phyloP scores from a whole-genome alignment of 1,140 invertebrate genomes.

The Stratiolaelaps scimitus region DNA sequence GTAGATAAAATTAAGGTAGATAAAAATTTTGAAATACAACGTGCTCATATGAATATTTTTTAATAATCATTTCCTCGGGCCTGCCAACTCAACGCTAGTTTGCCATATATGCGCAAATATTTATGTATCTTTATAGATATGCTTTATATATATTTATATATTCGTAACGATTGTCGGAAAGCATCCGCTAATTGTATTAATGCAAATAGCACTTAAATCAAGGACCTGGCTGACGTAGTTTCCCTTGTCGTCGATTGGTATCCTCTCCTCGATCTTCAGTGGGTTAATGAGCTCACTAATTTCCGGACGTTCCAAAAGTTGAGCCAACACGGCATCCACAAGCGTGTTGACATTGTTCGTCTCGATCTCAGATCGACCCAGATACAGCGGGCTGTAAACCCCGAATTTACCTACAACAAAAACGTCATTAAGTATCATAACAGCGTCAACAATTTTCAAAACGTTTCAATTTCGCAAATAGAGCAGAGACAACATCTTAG shows the following conservation, averaged over 20 bases:
- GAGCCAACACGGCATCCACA: conserved; percentile 1
- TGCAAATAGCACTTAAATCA: too few species aligned
- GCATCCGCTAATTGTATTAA: too few species aligned
- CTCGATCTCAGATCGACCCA: too few species aligned
- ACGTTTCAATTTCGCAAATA: too few species aligned
- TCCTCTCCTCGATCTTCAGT: background rate
- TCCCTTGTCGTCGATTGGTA: conserved; percentile 11
- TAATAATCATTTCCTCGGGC: background rate
- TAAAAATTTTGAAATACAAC: background rate
- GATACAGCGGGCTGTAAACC: too few species aligned
- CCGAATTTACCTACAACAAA: too few species aligned
- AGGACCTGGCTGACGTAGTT: conserved; percentile 13
- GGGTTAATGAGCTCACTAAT: conserved; percentile 3
- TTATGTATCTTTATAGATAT: too few species aligned
- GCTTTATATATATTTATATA: too few species aligned
- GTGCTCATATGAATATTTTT: background rate
- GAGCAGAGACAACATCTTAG: too few species aligned
- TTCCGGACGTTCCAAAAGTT: conserved; percentile 6
- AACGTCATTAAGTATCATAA: too few species aligned
- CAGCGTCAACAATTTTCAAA: too few species aligned
- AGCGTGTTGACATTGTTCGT: conserved; percentile 18
- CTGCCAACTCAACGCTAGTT: background rate
- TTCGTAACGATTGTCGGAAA: too few species aligned
- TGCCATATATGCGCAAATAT: background rate
- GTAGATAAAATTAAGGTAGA: background rate